These are phyloP conservation scores for Tetheella fluctuosa DNA, from an alignment of 2,888 invertebrate species.

Conservation along the genomic window DNA sequence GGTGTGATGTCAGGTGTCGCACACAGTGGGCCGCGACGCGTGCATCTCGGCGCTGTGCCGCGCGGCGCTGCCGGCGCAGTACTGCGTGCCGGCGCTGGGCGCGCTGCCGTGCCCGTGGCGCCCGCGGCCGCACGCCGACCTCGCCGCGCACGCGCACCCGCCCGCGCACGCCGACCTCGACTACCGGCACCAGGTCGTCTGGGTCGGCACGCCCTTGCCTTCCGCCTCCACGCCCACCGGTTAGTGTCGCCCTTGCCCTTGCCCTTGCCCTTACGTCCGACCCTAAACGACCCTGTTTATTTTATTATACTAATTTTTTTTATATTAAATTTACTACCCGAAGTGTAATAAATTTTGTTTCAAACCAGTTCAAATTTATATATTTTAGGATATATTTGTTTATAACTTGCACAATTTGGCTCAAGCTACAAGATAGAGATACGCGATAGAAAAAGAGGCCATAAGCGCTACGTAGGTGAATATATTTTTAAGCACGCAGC, in stretches of 20 bases:
- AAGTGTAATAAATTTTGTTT: background rate
- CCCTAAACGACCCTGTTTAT: background rate
- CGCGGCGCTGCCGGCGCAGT: slow-evolving; percentile 97
- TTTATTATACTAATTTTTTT: no score
- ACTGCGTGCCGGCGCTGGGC: slow-evolving; percentile 94
- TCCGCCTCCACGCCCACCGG: slow-evolving; percentile 91
- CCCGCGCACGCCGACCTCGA: slow-evolving; percentile 85
- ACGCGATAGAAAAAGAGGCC: no score
- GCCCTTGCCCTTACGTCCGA: no score
- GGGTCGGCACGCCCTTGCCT: slow-evolving; percentile 97
- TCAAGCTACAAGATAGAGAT: no score
- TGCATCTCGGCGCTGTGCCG: slow-evolving; percentile 98
- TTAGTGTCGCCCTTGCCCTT: slow-evolving; percentile 25
- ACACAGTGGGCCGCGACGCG: slow-evolving; percentile 92
- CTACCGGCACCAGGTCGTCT: slow-evolving; percentile 97
- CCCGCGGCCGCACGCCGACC: slow-evolving; percentile 87
- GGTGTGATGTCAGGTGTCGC: slow-evolving; percentile 57
- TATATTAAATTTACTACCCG: no score
- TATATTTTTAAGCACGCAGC: no score
- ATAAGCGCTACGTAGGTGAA: no score
- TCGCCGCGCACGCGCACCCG: slow-evolving; percentile 87
- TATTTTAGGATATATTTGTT: no score
- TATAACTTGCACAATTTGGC: no score
- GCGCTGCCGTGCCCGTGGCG: slow-evolving; percentile 95
- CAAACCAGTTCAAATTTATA: no score